Evolutionary conservation across 2,113 vertebrate genomes (phyloP).

Genomic region (Vanacampus margaritifer): DNA sequence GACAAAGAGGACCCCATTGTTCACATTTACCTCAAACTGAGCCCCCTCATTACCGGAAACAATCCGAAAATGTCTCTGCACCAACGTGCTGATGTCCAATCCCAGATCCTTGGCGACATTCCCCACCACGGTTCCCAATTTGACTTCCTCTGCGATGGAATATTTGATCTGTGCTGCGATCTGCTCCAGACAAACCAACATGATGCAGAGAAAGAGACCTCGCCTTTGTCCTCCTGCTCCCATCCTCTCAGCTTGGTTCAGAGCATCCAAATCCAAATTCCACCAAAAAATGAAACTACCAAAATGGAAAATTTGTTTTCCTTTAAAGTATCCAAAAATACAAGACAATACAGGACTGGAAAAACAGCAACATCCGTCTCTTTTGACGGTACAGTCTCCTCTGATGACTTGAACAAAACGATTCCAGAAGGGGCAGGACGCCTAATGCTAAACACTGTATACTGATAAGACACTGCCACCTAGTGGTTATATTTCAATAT

Average conservation of each 20-base stretch:
- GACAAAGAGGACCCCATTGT: slow-evolving; percentile 60
- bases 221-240: slow-evolving; percentile 51
- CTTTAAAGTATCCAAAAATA: not conserved
- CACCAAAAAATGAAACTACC: not conserved
- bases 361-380: not conserved
- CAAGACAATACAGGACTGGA: not conserved
- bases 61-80: slow-evolving; percentile 59
- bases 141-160: slow-evolving; percentile 63
- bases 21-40: slow-evolving; percentile 57
- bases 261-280: not conserved
- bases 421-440: slow-evolving; percentile 28
- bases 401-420: slow-evolving; percentile 18
- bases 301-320: not conserved
- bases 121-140: slow-evolving; percentile 59
- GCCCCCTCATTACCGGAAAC: slow-evolving; percentile 51
- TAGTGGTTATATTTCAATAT: slow-evolving; percentile 22
- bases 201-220: slow-evolving; percentile 27
- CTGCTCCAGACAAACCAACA: slow-evolving; percentile 29
- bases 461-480: slow-evolving; percentile 52
- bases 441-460: not conserved
- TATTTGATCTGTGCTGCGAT: slow-evolving; percentile 66
- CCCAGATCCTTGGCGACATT: slow-evolving; percentile 69
- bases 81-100: slow-evolving; percentile 52
- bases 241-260: slow-evolving; percentile 31
- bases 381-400: not conserved